Evolutionary conservation across 2,797 vertebrate genomes (phyloP), one percentile per base, ranked within the genome.

Genomic region (Remorina albescens): DNA sequence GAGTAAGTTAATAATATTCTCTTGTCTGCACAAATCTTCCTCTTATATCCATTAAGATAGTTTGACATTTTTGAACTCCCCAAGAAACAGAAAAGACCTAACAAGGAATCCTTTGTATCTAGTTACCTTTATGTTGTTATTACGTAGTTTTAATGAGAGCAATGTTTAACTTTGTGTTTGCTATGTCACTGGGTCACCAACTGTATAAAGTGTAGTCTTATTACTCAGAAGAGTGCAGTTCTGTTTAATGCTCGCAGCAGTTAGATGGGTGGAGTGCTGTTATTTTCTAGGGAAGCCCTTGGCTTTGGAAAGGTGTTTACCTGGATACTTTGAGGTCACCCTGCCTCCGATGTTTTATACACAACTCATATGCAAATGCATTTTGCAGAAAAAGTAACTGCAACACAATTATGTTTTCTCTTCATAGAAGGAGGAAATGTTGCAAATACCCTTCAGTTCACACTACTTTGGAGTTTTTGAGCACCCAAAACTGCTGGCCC

Each of bases 11-110:
- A 34, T n/a, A 4, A 32, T 39, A 19, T 18, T 5, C 46, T 7
- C 12, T 51, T 60, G 18, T 67, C 16, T 60, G 28, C 49, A 21
- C 47, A 19, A 4, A 42, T 50, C 58, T 64, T 19, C 21, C 46
- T n/a, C n/a, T n/a, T n/a, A n/a, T n/a, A n/a, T 50, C 18, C 42
- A 19, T 46, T 64, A 39, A 12, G 12, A 59, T 37, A 36, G 15
- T 54, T 50, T 12, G 6, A 25, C 25, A 15, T 55, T 1, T 18
- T 42, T 1, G 6, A 2, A 57, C 19, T 32, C 23, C 23, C 23
- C 36, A 16, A n/a, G 28, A 39, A 65, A 47, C 10, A 64, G n/a
- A 54, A 37, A 55, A 36, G 10, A 34, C 16, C 2, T 42, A 44
- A 65, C 21, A 51, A 36, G 23, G 12, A 6, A 9, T 65, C 44